Evolutionary conservation across 2,113 vertebrate genomes (phyloP).

Genomic region (Archilochus colubris): DNA sequence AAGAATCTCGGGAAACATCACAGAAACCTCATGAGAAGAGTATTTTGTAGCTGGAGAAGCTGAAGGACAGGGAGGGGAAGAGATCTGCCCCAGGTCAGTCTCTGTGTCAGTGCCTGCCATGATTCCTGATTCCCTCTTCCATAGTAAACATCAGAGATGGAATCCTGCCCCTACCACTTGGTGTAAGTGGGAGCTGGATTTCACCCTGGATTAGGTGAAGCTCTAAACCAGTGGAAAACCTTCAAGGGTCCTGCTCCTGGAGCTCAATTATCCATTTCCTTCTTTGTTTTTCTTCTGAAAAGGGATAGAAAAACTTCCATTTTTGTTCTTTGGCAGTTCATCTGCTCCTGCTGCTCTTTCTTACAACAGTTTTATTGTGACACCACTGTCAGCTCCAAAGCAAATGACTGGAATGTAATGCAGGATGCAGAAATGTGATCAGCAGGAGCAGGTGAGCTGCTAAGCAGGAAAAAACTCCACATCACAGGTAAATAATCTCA

Average conservation of each 20-base stretch:
- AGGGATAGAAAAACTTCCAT: neutral
- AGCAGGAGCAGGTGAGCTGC: neutral
- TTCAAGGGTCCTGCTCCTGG: neutral
- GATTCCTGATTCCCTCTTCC: neutral
- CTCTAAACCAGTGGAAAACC: neutral
- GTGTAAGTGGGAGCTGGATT: neutral
- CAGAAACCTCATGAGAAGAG: neutral
- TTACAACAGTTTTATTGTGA: neutral
- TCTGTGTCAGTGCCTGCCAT: neutral
- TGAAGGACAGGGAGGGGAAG: neutral
- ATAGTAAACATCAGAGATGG: neutral
- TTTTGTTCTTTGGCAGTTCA: neutral
- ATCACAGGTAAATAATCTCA: neutral
- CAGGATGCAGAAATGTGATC: neutral
- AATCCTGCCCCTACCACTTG: neutral
- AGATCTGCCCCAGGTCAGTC: accelerated
- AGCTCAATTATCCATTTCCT: neutral
- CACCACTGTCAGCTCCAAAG: neutral
- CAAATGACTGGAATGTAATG: neutral
- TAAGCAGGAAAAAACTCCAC: neutral
- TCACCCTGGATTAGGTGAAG: neutral
- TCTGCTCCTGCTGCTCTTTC: neutral
- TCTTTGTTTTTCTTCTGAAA: neutral
- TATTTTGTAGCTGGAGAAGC: neutral
- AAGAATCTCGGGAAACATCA: neutral